Percentiles rank a stretch among this genome's conserved stretches.
phyloP scores from a whole-genome alignment of 2,888 invertebrate species.

The Aphidoletes aphidimyza region DNA sequence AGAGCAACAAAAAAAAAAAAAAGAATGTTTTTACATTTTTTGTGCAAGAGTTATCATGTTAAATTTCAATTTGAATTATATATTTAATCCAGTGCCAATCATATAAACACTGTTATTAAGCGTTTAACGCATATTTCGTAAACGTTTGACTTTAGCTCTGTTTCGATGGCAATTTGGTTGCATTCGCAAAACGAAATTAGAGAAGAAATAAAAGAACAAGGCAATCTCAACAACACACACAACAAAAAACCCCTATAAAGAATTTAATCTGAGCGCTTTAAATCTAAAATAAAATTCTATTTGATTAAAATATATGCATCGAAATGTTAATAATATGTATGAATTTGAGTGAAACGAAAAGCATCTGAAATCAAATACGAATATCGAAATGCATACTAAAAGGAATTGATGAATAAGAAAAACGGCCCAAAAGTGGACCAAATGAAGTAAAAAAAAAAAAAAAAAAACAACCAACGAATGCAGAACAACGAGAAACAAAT shows the following conservation, averaged over 20 bases:
- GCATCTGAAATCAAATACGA: neutral
- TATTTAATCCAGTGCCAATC: neutral
- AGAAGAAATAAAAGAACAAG: neutral
- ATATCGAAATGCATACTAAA: neutral
- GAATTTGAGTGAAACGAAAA: neutral
- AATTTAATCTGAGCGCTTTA: neutral
- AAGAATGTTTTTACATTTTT: neutral
- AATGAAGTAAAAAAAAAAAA: neutral
- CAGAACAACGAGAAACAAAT: neutral
- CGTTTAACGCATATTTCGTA: constrained; percentile 12
- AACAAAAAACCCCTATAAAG: neutral
- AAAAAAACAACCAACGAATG: too few relatives aligned
- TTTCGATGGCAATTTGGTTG: too few relatives aligned
- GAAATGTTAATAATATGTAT: constrained; percentile 27
- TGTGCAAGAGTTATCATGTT: neutral
- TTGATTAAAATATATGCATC: constrained; percentile 34
- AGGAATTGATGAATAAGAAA: neutral
- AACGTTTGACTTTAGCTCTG: too few relatives aligned
- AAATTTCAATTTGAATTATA: neutral
- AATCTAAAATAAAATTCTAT: constrained; percentile 1
- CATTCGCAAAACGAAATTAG: too few relatives aligned
- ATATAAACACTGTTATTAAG: constrained; percentile 14
- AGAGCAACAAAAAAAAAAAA: too few relatives aligned
- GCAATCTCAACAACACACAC: neutral
- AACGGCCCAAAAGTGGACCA: neutral